Percentiles rank a stretch among this genome's conserved stretches.
Conservation (phyloP, 2,113 vertebrate genomes). For the Dissostichus mawsoni region DNA sequence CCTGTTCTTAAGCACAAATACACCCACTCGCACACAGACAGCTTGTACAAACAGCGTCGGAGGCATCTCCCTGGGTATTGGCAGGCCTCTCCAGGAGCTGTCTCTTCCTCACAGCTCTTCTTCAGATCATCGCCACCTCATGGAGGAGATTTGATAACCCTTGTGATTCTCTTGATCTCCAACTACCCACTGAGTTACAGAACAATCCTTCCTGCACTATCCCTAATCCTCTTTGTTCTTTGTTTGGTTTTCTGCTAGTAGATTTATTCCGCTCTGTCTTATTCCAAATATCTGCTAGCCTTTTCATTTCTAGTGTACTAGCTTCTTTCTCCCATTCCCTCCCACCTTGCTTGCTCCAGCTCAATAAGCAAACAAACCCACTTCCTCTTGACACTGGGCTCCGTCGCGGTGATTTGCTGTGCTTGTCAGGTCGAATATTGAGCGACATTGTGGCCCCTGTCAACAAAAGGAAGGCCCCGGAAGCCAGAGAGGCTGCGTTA, state of each 20-base stretch:
- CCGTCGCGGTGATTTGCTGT: slow-evolving; percentile 73
- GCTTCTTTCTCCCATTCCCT: slow-evolving; percentile 13
- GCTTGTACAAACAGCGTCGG: slow-evolving; percentile 53
- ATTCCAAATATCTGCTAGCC: background rate
- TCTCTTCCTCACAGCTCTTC: slow-evolving; percentile 43
- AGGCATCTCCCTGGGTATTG: slow-evolving; percentile 55
- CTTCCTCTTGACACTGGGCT: slow-evolving; percentile 67
- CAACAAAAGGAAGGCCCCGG: slow-evolving; percentile 72
- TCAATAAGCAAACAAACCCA: slow-evolving; percentile 77
- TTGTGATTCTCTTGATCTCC: slow-evolving; percentile 34
- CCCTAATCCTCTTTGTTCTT: slow-evolving; percentile 48
- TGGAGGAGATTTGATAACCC: slow-evolving; percentile 40
- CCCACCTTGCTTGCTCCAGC: slow-evolving; percentile 51
- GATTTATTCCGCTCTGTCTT: slow-evolving; percentile 20
- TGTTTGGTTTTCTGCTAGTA: slow-evolving; percentile 23
- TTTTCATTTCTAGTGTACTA: background rate
- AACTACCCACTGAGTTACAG: slow-evolving; percentile 19
- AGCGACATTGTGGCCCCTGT: slow-evolving; percentile 70
- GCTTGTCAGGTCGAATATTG: slow-evolving; percentile 80
- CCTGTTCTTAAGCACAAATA: slow-evolving; percentile 56
- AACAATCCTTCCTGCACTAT: background rate
- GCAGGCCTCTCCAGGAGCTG: slow-evolving; percentile 58
- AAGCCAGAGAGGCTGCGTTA: slow-evolving; percentile 65
- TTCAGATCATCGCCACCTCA: slow-evolving; percentile 58
- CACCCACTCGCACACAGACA: slow-evolving; percentile 56